Percentiles rank a stretch among this genome's conserved stretches.
Conservation (phyloP, 2,797 vertebrate genomes). For the Sebastes miniatus region DNA sequence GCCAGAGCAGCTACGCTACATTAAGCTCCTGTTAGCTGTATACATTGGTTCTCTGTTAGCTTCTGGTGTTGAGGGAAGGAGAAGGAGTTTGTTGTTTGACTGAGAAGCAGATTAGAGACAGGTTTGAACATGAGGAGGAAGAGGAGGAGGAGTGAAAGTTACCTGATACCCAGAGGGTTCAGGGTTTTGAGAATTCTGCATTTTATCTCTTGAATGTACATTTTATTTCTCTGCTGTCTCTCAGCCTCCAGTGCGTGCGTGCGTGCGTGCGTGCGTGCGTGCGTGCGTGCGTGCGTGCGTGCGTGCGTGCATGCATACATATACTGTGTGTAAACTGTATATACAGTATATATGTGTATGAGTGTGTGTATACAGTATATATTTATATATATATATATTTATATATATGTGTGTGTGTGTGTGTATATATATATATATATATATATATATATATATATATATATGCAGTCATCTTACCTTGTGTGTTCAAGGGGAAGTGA, state of each 20-base stretch:
- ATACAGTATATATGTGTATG: too few relatives aligned
- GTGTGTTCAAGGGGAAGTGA: slow-evolving; percentile 64
- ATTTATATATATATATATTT: too few relatives aligned
- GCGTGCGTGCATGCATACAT: neutral
- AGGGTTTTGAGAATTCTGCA: neutral
- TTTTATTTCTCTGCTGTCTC: neutral
- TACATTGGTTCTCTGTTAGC: neutral
- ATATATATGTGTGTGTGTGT: too few relatives aligned
- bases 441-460: neutral
- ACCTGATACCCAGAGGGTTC: neutral
- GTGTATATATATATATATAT: too few relatives aligned
- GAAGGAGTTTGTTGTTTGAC: slow-evolving; percentile 28
- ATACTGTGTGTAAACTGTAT: too few relatives aligned
- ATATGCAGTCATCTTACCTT: neutral
- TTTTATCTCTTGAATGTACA: neutral
- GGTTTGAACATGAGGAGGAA: slow-evolving; percentile 31
- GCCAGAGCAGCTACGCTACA: slow-evolving; percentile 32
- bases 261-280: neutral
- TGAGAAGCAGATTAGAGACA: slow-evolving; percentile 26
- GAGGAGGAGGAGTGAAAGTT: slow-evolving; percentile 48
- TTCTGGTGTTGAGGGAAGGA: neutral
- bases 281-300: neutral
- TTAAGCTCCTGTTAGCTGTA: slow-evolving; percentile 4
- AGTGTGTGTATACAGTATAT: too few relatives aligned
- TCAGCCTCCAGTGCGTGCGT: neutral